Conservation (phyloP, 2,113 vertebrate species). For the Hyperoodon ampullatus region DNA sequence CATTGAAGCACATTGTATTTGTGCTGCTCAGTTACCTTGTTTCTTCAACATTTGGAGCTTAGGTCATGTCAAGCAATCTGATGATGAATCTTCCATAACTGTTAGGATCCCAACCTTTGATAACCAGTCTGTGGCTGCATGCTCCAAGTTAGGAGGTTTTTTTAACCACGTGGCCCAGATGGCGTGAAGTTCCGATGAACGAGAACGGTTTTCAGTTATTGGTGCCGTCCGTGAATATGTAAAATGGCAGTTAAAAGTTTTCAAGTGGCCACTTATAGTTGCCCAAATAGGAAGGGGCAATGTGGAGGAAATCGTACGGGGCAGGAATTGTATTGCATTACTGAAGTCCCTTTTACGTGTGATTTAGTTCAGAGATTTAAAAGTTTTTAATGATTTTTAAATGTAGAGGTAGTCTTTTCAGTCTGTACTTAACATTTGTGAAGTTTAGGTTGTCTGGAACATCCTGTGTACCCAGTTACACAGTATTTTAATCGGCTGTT, state of each 20-base stretch:
- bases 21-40: neutral
- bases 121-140: neutral
- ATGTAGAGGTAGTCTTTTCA: neutral
- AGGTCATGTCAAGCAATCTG: neutral
- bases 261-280: neutral
- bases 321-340: neutral
- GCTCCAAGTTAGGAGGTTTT: neutral
- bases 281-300: neutral
- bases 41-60: neutral
- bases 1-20: neutral
- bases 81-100: neutral
- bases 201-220: neutral
- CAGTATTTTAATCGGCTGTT: neutral
- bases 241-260: neutral
- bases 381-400: neutral
- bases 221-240: neutral
- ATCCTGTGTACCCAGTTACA: neutral
- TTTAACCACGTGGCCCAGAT: neutral
- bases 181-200: neutral
- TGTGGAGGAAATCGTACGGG: fast-evolving
- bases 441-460: neutral
- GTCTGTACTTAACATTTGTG: neutral
- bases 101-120: neutral
- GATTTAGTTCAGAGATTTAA: neutral
- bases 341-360: neutral